Conservation (phyloP, 2,797 vertebrate species). For the Sardinella longiceps region DNA sequence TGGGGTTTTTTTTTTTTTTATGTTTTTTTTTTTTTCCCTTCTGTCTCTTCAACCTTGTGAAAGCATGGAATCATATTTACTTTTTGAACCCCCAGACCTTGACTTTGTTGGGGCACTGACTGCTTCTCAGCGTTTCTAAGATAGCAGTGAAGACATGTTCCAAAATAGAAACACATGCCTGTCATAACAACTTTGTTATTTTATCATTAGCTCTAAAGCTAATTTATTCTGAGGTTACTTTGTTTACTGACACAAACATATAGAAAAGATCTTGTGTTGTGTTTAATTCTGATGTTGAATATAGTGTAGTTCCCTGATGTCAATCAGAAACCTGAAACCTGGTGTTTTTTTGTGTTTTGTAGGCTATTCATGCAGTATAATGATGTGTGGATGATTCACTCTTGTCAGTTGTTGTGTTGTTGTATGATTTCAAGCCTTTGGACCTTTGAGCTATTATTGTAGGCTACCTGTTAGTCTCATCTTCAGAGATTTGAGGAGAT, state of each 20-base stretch:
- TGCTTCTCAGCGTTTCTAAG: not conserved
- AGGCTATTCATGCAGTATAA: not conserved
- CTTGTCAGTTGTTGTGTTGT: not conserved
- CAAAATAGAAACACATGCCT: not conserved
- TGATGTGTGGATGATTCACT: not conserved
- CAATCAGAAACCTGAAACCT: not conserved
- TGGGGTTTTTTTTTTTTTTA: no score
- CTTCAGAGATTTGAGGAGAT: not conserved
- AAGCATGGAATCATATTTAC: not conserved
- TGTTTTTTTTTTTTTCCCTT: not conserved
- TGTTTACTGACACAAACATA: not conserved
- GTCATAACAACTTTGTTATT: not conserved
- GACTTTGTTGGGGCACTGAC: not conserved
- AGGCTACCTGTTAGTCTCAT: constrained; percentile 21
- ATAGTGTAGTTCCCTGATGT: not conserved
- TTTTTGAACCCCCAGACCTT: not conserved
- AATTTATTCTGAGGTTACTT: not conserved
- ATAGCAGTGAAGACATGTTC: not conserved
- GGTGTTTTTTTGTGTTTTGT: not conserved
- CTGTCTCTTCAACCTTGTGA: constrained; percentile 8
- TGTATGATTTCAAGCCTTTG: constrained; percentile 38
- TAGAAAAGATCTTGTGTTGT: not conserved
- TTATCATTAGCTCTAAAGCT: not conserved
- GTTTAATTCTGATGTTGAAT: not conserved
- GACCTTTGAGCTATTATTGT: constrained; percentile 19